These are phyloP conservation scores for Chelonia mydas DNA, from an alignment of 2,797 vertebrate species.

Conservation along the genomic window DNA sequence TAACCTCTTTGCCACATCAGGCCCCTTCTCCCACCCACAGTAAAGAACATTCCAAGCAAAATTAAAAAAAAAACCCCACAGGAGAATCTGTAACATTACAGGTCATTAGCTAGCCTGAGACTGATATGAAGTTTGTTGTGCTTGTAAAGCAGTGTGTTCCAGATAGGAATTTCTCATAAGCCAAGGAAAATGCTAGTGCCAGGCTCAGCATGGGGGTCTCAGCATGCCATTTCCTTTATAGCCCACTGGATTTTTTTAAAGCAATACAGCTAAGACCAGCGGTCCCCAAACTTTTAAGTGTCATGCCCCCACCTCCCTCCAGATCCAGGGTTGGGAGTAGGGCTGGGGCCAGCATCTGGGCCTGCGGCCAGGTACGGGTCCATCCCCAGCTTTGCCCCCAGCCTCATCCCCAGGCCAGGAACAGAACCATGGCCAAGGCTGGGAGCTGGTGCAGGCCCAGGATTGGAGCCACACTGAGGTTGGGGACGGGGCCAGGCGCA, in stretches of 20 bases:
- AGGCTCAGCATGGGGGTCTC: not conserved
- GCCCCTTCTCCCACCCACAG: not conserved
- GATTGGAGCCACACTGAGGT: too few species aligned
- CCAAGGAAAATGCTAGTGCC: not conserved
- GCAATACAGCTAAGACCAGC: not conserved
- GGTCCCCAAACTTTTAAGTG: too few species aligned
- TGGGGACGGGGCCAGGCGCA: too few species aligned
- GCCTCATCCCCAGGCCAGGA: too few species aligned
- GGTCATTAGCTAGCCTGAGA: not conserved
- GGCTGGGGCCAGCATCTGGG: too few species aligned
- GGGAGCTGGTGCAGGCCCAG: too few species aligned
- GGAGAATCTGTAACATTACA: not conserved
- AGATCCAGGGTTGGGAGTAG: too few species aligned
- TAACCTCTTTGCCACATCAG: not conserved
- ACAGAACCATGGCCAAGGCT: too few species aligned
- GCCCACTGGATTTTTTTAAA: not conserved
- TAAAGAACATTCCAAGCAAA: not conserved
- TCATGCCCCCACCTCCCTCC: too few species aligned
- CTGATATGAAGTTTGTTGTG: not conserved
- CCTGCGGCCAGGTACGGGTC: too few species aligned
- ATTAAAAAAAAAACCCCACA: not conserved
- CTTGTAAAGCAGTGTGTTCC: not conserved
- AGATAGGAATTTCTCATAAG: not conserved
- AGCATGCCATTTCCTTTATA: not conserved
- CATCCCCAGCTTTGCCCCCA: too few species aligned